These are phyloP conservation scores for Polietes domitor DNA, from an alignment of 2,888 invertebrate genomes.

Conservation along the genomic window DNA sequence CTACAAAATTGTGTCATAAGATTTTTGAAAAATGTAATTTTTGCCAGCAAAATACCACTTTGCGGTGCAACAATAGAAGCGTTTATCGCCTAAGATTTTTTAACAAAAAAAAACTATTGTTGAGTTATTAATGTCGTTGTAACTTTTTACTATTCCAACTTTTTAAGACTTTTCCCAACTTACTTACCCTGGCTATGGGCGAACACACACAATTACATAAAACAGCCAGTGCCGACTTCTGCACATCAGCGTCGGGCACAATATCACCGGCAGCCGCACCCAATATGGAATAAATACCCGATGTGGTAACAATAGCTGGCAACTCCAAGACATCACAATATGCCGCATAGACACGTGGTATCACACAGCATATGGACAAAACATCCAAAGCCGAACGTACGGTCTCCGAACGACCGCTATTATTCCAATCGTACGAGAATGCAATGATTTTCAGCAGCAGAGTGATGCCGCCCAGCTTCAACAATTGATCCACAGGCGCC, in stretches of 20 bases:
- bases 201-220: slow-evolving; percentile 97
- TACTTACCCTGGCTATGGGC: slow-evolving; percentile 88
- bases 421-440: slow-evolving; percentile 94
- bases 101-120: no score
- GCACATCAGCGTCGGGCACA: slow-evolving; percentile 94
- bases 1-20: no score
- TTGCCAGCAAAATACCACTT: no score
- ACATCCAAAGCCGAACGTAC: slow-evolving; percentile 92
- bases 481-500: slow-evolving; percentile 93
- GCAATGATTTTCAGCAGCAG: slow-evolving; percentile 93
- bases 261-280: slow-evolving; percentile 95
- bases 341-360: slow-evolving; percentile 89
- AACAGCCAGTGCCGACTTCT: slow-evolving; percentile 93
- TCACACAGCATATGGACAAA: slow-evolving; percentile 93
- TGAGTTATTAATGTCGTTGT: no score
- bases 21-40: no score
- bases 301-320: slow-evolving; percentile 89
- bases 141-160: no score
- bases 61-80: no score
- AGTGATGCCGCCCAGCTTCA: slow-evolving; percentile 91
- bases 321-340: slow-evolving; percentile 89
- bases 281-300: slow-evolving; percentile 90
- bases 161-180: no score
- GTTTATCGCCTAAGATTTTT: no score
- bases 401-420: slow-evolving; percentile 89